Evolutionary conservation across 2,888 invertebrate genomes (phyloP).

Genomic region (Brachycybe producta): DNA sequence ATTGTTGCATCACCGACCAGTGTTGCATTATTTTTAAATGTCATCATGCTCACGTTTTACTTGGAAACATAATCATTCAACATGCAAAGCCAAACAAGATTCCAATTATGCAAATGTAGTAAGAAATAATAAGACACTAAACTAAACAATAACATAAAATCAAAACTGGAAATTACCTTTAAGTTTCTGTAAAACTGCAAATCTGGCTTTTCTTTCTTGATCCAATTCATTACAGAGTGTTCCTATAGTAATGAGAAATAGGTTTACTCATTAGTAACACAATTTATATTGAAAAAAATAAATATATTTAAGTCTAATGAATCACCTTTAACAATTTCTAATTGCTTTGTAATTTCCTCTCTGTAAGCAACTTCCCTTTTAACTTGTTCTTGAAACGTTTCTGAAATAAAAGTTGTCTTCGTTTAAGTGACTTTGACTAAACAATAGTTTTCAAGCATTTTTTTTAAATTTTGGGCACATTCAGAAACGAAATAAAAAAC

Average conservation of each 20-base stretch:
- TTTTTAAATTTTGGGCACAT: too few relatives aligned
- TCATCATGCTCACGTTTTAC: neutral
- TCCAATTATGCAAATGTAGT: too few relatives aligned
- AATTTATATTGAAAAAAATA: too few relatives aligned
- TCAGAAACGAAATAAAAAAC: too few relatives aligned
- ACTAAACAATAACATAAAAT: neutral
- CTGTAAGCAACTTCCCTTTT: constrained; percentile 30
- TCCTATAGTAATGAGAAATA: constrained; percentile 24
- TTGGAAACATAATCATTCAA: too few relatives aligned
- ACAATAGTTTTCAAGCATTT: too few relatives aligned
- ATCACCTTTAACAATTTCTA: constrained; percentile 32
- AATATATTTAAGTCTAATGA: neutral
- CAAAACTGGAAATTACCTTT: constrained; percentile 29
- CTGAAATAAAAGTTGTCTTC: constrained; percentile 25
- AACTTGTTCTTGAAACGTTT: constrained; percentile 31
- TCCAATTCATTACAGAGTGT: constrained; percentile 31
- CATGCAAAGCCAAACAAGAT: too few relatives aligned
- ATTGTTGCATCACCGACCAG: neutral
- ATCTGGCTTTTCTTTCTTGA: constrained; percentile 31
- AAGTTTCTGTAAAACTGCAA: constrained; percentile 31
- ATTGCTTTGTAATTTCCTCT: constrained; percentile 31
- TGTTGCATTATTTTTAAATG: neutral
- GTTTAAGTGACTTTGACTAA: too few relatives aligned
- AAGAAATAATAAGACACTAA: neutral
- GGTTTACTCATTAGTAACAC: too few relatives aligned